These are phyloP conservation scores for Heterotilapia buettikoferi DNA, from an alignment of 2,113 vertebrate species.

Conservation along the genomic window DNA sequence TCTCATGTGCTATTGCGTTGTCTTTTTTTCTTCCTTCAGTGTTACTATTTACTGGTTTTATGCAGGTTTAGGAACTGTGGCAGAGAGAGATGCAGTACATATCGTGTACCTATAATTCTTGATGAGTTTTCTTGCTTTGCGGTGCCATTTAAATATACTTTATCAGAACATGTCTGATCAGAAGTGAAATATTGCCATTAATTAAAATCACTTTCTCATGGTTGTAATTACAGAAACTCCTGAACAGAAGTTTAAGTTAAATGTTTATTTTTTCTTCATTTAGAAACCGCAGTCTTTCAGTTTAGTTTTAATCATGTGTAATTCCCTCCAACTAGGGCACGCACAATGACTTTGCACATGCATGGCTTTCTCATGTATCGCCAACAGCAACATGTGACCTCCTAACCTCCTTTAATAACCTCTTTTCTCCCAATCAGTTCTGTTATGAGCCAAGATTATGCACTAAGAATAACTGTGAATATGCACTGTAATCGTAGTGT, in stretches of 20 bases:
- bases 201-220: neutral
- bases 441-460: neutral
- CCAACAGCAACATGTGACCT: neutral
- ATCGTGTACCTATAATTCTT: neutral
- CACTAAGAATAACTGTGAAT: neutral
- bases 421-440: neutral
- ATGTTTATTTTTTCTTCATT: neutral
- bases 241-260: neutral
- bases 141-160: neutral
- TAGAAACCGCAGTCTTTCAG: neutral
- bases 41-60: neutral
- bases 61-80: neutral
- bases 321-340: neutral
- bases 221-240: neutral
- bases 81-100: neutral
- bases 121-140: neutral
- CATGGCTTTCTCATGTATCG: neutral
- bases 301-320: neutral
- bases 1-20: neutral
- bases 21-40: neutral
- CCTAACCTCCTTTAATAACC: constrained; percentile 7
- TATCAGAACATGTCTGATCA: neutral
- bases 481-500: neutral
- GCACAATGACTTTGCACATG: neutral
- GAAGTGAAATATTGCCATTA: neutral